Conservation (phyloP, 1,140 invertebrate species). For the Macrosteles quadrilineatus region DNA sequence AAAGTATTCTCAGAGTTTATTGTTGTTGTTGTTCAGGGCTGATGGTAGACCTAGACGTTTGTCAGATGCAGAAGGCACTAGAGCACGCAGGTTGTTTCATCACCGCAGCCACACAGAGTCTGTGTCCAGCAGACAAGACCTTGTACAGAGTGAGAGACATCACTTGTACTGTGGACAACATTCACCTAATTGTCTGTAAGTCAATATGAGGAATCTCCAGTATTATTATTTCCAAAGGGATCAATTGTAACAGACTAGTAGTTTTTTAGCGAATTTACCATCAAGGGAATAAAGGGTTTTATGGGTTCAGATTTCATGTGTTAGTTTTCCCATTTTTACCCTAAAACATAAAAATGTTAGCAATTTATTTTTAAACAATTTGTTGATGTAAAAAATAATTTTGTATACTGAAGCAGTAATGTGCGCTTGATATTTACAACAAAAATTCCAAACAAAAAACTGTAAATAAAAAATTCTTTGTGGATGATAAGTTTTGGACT, state of each 20-base stretch:
- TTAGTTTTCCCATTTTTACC: too few species aligned
- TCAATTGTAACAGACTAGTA: background rate
- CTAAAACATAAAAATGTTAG: too few species aligned
- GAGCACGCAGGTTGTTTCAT: slow-evolving; percentile 61
- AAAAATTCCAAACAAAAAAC: too few species aligned
- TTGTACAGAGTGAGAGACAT: slow-evolving; percentile 59
- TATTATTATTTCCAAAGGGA: background rate
- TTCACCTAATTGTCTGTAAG: slow-evolving; percentile 58
- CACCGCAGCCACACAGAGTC: slow-evolving; percentile 55
- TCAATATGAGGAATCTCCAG: background rate
- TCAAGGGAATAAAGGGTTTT: background rate
- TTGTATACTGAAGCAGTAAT: too few species aligned
- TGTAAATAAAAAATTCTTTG: too few species aligned
- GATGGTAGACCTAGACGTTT: slow-evolving; percentile 45
- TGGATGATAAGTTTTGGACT: too few species aligned
- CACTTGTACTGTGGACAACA: slow-evolving; percentile 58
- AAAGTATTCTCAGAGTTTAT: too few species aligned
- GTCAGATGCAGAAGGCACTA: slow-evolving; percentile 51
- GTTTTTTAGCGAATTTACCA: background rate
- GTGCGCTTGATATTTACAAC: too few species aligned
- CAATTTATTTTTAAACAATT: too few species aligned
- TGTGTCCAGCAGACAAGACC: slow-evolving; percentile 61
- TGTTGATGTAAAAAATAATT: too few species aligned
- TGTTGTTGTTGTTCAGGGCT: slow-evolving; percentile 52
- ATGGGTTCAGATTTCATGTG: too few species aligned